phyloP scores from a whole-genome alignment of 2,797 vertebrate genomes.

The Zonotrichia albicollis region DNA sequence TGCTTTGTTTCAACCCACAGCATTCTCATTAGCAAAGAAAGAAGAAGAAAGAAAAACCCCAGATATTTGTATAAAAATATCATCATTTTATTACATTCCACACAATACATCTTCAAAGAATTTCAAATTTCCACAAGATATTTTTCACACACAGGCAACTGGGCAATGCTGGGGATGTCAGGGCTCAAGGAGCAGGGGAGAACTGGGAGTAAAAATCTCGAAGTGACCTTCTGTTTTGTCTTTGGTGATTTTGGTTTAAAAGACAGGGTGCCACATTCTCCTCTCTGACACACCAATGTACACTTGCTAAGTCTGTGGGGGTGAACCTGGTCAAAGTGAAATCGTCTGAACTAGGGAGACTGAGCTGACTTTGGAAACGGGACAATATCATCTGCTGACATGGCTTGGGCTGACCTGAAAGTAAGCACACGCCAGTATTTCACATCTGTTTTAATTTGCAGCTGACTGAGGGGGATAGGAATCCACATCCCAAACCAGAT shows the following conservation, averaged over 20 bases:
- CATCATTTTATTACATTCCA: constrained; percentile 95
- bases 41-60: constrained; percentile 68
- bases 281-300: not conserved
- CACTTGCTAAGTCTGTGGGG: not conserved
- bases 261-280: constrained; percentile 58
- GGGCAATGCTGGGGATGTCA: constrained; percentile 75
- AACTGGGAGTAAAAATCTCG: constrained; percentile 72
- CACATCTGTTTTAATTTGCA: not conserved
- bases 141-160: constrained; percentile 83
- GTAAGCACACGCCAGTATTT: not conserved
- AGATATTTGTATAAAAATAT: constrained; percentile 95
- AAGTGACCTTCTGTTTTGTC: constrained; percentile 67
- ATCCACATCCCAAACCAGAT: not conserved
- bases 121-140: constrained; percentile 90
- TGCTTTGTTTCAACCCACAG: constrained; percentile 36
- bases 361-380: constrained; percentile 8
- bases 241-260: constrained; percentile 76
- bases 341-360: not conserved
- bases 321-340: not conserved
- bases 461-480: not conserved
- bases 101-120: constrained; percentile 90
- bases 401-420: constrained; percentile 41
- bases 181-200: constrained; percentile 60
- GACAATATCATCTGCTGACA: constrained; percentile 13
- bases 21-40: constrained; percentile 54